Evolutionary conservation across 2,113 vertebrate species (phyloP), one percentile per base, ranked within the genome.

Genomic region (Microcebus jonahi): DNA sequence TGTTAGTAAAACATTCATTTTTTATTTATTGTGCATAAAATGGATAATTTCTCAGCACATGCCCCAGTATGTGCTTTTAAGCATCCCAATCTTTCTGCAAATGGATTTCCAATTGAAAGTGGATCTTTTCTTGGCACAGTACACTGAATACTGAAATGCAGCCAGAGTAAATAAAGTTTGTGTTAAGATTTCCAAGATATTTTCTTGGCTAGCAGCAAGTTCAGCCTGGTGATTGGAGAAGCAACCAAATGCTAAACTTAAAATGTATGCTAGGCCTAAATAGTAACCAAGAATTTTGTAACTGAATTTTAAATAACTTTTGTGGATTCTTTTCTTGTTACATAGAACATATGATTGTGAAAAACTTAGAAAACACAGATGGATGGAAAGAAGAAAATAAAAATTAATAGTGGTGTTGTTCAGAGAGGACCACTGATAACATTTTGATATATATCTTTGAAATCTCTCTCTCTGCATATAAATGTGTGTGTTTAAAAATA

Each of bases 101-200:
- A 93, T 94, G 91, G 88, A 92, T 92, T 95, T 98, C 77, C 95
- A 95, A n/a, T 80, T 82, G 95, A 97, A 97, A 98, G 82, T 63
- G 36, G 88, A 94, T 94, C 81, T 95, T 93, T 94, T 96, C 77
- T 57, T 95, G 91, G 97, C 92, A 92, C 2, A 25, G 50, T 53
- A 53, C 81, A 65, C 71, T 45, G 65, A 92, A 96, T 84, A 67
- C 42, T 90, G 70, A 96, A 86, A 85, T 95, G 55, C 25, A 76
- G 90, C 95, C 94, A 97, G 94, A 90, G 91, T 94, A 96, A 97
- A 96, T 88, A 94, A 70, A 89, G 39, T 82, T 96, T 53, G 50
- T 82, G 39, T 89, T 87, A 96, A 81, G 96, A 82, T 96, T 97
- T 97, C 85, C 94, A 94, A 96, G 96, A 88, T 95, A 70, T 48